Base-by-base conservation (phyloP, 1,140 invertebrate species). In the Tribolium madens region DNA sequence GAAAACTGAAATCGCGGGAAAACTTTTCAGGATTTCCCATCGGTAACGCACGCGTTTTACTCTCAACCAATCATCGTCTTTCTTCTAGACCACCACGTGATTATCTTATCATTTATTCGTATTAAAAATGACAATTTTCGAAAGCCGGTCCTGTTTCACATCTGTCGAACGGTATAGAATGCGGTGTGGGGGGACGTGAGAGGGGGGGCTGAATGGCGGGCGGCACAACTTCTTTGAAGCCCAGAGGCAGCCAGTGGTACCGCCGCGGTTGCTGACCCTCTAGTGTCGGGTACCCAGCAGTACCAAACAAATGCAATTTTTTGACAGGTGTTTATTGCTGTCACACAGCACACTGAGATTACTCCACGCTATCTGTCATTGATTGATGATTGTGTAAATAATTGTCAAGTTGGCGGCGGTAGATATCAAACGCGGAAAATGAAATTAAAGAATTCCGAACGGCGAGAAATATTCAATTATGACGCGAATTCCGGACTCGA, bases 201-300 rank as follows among this genome's bases (percentile, higher is more conserved):
- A 36, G 68, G 21, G 31, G 69, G 50, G 64, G 50, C 46, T 75
- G 76, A 80, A 77, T 60, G 78, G 79, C 76, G 76, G 78, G 79
- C 79, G 79, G 71, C 75, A 64, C 57, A 75, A 80, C 71, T 79
- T 76, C 80, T 81, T 81, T 81, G 80, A 81, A 81, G 80, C 80
- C 80, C 80, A 79, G 73, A 77, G 72, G 75, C 75, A 76, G 75
- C 77, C 76, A 75, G 47, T 73, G 74, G 74, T 79, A 78, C 79
- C 78, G 77, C 79, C 78, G 77, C 79, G 79, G 79, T 80, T 80
- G 79, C 79, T 80, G 79, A 80, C 79, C 79, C 70, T 71, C 64
- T 73, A 33, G n/a, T n/a, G n/a, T n/a, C 64, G 36, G 52, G 36
- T 57, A 13, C 64, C 64, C 71, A 76, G 77, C 53, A 77, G 53